Base-by-base conservation (phyloP, 2,888 invertebrate species). In the Drosophila mercatorum region DNA sequence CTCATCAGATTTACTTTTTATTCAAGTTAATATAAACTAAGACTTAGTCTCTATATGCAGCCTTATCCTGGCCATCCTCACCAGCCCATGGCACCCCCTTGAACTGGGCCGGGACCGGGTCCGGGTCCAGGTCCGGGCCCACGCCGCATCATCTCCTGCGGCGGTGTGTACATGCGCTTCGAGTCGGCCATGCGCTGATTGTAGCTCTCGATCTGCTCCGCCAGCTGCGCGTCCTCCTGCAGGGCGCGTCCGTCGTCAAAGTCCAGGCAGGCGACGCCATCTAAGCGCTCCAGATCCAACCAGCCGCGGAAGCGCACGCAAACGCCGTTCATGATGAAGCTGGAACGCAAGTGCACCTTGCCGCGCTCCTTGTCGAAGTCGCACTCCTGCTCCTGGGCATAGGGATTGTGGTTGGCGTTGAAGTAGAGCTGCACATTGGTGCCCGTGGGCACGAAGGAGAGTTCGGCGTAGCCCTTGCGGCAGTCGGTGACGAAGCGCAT, bases 291-390 rank as follows among this genome's bases (percentile, higher is more conserved):
- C 90, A 98, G 92, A 92, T 98, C 98, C 80, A 98, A 93, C 96
- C 97, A 98, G 3, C 98, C 98, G 26, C 97, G 95, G 96, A 98
- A 98, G 91, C 97, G 94, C 51, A 98, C 98, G 93, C 98, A 98
- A 28, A 98, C 98, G 53, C 98, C 98, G 93, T 98, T 98, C 97
- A 98, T 97, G 90, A 98, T 98, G 92, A 98, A 96, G 87, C 95
- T 95, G 17, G 98, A 97, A 83, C 97, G 96, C 78, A 98, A 94
- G 93, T 98, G 97, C 28, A 98, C 98, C 95, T 98, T 98, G 90
- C 97, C 98, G 62, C 95, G 96, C 93, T 98, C 98, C 93, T 97
- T 97, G 83, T 98, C 97, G 91, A 98, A 98, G 93, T 98, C 98
- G 87, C 97, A 97, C 81, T 97, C 97, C 68, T 96, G 94, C 83